phyloP scores from a whole-genome alignment of 2,797 vertebrate genomes.

The Stomatorhinus walkeri region DNA sequence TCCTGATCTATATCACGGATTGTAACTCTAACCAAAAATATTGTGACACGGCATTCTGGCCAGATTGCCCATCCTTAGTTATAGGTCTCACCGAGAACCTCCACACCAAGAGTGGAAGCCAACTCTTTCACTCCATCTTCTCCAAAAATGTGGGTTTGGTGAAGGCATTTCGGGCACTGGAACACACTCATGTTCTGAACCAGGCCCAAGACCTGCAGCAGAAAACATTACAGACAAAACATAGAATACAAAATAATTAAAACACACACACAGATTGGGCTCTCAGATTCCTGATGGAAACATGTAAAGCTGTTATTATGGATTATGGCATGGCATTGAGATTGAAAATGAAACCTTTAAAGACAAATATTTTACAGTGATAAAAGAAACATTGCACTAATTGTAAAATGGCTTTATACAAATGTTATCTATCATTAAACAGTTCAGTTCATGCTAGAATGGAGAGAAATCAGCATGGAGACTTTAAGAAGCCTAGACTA shows the following conservation, averaged over 20 bases:
- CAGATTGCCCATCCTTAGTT: not conserved
- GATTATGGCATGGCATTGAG: not conserved
- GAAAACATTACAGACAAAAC: not conserved
- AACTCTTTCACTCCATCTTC: slow-evolving; percentile 75
- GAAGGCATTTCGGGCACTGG: slow-evolving; percentile 84
- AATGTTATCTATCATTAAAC: not conserved
- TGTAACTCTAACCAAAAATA: not conserved
- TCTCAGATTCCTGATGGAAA: not conserved
- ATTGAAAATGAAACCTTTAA: not conserved
- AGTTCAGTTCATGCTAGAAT: not conserved
- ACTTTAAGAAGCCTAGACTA: no score
- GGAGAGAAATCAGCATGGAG: no score
- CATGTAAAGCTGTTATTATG: not conserved
- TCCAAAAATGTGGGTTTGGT: slow-evolving; percentile 90
- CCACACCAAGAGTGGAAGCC: slow-evolving; percentile 68
- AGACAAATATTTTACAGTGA: not conserved
- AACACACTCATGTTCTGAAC: slow-evolving; percentile 98
- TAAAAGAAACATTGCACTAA: not conserved
- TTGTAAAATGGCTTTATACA: not conserved
- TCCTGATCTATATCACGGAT: not conserved
- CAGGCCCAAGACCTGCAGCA: slow-evolving; percentile 80
- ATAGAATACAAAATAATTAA: not conserved
- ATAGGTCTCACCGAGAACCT: slow-evolving; percentile 66
- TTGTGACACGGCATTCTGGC: not conserved
- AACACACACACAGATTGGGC: not conserved